Percentiles rank a stretch among this genome's conserved stretches.
These are phyloP conservation scores for Scophthalmus maximus DNA, from an alignment of 2,113 vertebrate species.

Conservation along the genomic window DNA sequence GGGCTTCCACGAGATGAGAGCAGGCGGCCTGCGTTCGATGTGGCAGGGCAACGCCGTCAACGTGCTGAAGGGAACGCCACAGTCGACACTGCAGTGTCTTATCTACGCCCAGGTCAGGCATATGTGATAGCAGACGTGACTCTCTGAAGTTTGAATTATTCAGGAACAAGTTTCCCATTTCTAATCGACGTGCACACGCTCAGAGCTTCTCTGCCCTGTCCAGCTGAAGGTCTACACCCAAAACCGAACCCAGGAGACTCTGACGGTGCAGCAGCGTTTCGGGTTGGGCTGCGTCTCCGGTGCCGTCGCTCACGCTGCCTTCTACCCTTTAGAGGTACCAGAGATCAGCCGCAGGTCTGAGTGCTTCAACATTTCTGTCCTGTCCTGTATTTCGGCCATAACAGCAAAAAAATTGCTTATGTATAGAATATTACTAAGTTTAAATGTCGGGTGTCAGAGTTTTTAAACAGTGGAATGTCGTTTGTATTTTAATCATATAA, in stretches of 20 bases:
- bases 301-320: constrained; percentile 78
- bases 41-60: constrained; percentile 83
- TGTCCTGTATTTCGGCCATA: constrained; percentile 9
- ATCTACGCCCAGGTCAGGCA: constrained; percentile 79
- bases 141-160: not conserved
- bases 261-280: constrained; percentile 80
- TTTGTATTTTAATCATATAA: no score
- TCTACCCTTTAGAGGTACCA: constrained; percentile 84
- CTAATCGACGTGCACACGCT: not conserved
- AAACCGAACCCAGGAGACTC: constrained; percentile 56
- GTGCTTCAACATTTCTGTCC: constrained; percentile 25
- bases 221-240: constrained; percentile 78
- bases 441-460: not conserved
- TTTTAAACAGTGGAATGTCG: no score
- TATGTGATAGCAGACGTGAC: not conserved
- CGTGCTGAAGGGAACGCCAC: constrained; percentile 82
- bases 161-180: not conserved
- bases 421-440: not conserved
- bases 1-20: constrained; percentile 70
- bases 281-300: constrained; percentile 81
- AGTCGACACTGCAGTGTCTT: constrained; percentile 82
- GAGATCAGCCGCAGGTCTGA: constrained; percentile 64
- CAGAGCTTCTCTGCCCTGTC: not conserved
- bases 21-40: constrained; percentile 77
- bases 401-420: not conserved